A percentile compares a stretch with the other conserved stretches of the same genome.
phyloP scores from a whole-genome alignment of 2,888 invertebrate species.

The Camponotus fellah region DNA sequence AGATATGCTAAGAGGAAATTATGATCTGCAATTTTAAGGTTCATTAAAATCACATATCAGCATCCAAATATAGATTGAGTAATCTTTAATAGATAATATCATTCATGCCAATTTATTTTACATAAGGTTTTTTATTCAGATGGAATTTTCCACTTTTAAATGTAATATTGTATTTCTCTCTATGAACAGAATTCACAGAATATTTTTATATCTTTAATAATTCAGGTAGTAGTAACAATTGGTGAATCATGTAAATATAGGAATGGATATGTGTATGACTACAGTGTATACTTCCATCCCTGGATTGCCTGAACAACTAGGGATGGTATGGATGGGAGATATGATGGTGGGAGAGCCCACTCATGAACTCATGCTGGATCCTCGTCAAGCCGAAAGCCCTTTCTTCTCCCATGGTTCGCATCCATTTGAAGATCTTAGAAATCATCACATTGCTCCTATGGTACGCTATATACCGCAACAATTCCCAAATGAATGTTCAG shows the following conservation, averaged over 20 bases:
- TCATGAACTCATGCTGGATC: constrained; percentile 84
- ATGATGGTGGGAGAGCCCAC: constrained; percentile 84
- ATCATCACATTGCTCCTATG: constrained; percentile 84
- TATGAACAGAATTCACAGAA: constrained; percentile 26
- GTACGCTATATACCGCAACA: constrained; percentile 84
- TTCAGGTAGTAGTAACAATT: constrained; percentile 63
- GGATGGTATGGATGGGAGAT: constrained; percentile 91
- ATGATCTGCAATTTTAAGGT: background rate
- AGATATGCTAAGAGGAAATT: background rate
- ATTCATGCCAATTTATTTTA: background rate
- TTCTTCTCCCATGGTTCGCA: constrained; percentile 83
- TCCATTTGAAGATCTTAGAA: constrained; percentile 83
- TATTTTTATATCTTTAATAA: constrained; percentile 10
- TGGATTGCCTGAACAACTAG: constrained; percentile 88
- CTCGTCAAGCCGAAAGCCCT: constrained; percentile 83
- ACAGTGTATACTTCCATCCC: constrained; percentile 86
- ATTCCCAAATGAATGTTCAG: constrained; percentile 83
- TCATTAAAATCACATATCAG: background rate
- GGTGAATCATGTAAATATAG: constrained; percentile 73
- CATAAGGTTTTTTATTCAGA: background rate
- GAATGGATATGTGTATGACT: constrained; percentile 82
- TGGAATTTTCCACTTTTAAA: background rate
- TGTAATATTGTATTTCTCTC: background rate
- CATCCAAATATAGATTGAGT: background rate
- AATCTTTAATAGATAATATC: background rate